These are phyloP conservation scores for Redunca redunca DNA, from an alignment of 2,113 vertebrate genomes.

Conservation along the genomic window DNA sequence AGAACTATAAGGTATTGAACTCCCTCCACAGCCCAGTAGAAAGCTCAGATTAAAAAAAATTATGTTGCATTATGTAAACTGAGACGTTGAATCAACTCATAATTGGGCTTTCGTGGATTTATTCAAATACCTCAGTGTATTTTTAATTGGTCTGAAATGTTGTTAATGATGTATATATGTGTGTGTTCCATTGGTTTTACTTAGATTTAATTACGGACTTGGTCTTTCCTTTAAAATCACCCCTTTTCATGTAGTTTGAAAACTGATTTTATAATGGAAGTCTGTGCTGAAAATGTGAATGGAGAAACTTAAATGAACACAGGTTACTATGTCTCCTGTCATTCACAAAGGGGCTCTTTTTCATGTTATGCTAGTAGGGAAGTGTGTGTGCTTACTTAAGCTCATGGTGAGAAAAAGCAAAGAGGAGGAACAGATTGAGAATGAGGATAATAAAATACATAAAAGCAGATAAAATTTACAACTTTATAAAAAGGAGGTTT, in stretches of 20 bases:
- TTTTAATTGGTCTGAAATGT: slow-evolving; percentile 18
- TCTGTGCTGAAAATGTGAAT: background rate
- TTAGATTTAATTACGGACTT: slow-evolving; percentile 39
- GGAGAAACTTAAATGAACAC: background rate
- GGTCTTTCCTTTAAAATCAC: slow-evolving; percentile 27
- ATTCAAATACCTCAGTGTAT: background rate
- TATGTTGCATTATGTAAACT: background rate
- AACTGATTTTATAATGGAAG: slow-evolving; percentile 38
- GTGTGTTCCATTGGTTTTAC: background rate
- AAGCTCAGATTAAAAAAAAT: background rate
- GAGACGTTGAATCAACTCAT: background rate
- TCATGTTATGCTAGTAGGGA: background rate
- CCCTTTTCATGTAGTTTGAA: background rate
- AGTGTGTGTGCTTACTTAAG: background rate
- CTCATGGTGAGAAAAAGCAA: background rate
- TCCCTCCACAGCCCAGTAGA: background rate
- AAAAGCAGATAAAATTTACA: slow-evolving; percentile 14
- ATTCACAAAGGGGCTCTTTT: background rate
- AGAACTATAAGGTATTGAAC: background rate
- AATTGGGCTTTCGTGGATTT: background rate
- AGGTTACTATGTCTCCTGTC: background rate
- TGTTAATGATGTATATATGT: background rate
- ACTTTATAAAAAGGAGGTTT: background rate
- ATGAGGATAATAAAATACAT: background rate
- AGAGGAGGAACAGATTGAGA: background rate